These are phyloP conservation scores for Chrysogorgia sp. DNA, from an alignment of 92 coral and sea anemone genomes.

Conservation along the genomic window DNA sequence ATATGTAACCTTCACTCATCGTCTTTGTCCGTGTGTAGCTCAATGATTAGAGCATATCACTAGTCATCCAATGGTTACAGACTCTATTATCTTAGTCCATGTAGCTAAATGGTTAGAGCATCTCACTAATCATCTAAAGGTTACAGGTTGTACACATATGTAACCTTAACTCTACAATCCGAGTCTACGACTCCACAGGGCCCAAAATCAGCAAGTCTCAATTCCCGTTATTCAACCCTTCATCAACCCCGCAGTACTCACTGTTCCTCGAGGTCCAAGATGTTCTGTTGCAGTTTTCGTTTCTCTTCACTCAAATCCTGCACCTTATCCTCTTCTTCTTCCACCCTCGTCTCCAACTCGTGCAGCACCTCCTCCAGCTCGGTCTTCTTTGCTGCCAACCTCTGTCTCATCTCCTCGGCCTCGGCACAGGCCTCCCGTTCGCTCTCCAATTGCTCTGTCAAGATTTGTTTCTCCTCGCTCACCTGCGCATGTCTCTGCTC, in stretches of 20 bases:
- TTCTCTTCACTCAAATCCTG: constrained; percentile 78
- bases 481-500: constrained; percentile 82
- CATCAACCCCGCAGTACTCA: constrained; percentile 20
- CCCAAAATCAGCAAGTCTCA: too few relatives aligned
- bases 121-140: too few relatives aligned
- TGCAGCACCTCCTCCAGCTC: constrained; percentile 87
- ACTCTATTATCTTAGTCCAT: too few relatives aligned
- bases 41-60: too few relatives aligned
- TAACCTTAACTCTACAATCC: too few relatives aligned
- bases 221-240: not conserved
- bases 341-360: constrained; percentile 86
- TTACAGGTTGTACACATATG: too few relatives aligned
- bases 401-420: constrained; percentile 97
- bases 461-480: constrained; percentile 82
- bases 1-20: too few relatives aligned
- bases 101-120: too few relatives aligned
- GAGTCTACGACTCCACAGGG: too few relatives aligned
- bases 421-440: constrained; percentile 89
- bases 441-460: constrained; percentile 83
- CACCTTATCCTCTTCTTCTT: constrained; percentile 96
- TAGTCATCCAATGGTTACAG: too few relatives aligned
- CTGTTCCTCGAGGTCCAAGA: constrained; percentile 96
- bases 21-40: too few relatives aligned
- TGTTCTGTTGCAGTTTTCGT: constrained; percentile 88
- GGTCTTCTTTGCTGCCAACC: constrained; percentile 77